A percentile compares a stretch with the other conserved stretches of the same genome.
phyloP scores from a whole-genome alignment of 2,888 invertebrate genomes.

The Patella pellucida region DNA sequence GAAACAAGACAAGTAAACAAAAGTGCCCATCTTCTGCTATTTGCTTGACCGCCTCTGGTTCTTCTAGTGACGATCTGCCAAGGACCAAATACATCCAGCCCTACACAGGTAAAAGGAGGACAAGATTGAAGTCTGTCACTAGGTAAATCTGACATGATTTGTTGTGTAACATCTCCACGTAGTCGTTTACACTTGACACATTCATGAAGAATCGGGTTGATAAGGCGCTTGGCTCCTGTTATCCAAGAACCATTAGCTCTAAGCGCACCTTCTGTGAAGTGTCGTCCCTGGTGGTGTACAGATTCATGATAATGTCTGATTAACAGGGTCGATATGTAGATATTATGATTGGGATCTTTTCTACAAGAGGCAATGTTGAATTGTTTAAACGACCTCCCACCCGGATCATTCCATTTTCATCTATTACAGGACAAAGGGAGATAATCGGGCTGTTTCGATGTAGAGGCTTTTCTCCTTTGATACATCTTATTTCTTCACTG shows the following conservation, averaged over 20 bases:
- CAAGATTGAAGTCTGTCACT: conserved; percentile 26
- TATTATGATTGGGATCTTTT: too few species aligned
- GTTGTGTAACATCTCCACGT: conserved; percentile 25
- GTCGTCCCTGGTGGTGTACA: conserved; percentile 38
- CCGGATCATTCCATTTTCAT: background rate
- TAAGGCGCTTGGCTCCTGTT: conserved; percentile 29
- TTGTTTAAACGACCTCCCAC: too few species aligned
- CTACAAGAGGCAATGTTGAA: too few species aligned
- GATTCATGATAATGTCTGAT: conserved; percentile 29
- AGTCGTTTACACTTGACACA: conserved; percentile 32
- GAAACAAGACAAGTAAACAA: conserved; percentile 39
- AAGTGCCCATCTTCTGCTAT: conserved; percentile 36
- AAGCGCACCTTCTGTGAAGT: conserved; percentile 37
- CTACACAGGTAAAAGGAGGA: conserved; percentile 36
- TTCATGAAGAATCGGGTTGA: conserved; percentile 26
- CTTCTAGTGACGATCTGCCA: conserved; percentile 33
- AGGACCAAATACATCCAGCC: conserved; percentile 39
- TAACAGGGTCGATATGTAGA: conserved; percentile 28
- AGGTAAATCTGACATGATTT: conserved; percentile 39
- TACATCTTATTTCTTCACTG: too few species aligned
- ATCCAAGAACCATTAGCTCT: conserved; percentile 36
- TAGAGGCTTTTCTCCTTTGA: too few species aligned
- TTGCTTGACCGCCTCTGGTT: conserved; percentile 26
- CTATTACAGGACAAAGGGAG: background rate
- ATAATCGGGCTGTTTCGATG: background rate